These are phyloP conservation scores for Todiramphus chloris DNA, from an alignment of 2,113 vertebrate species.

Conservation along the genomic window DNA sequence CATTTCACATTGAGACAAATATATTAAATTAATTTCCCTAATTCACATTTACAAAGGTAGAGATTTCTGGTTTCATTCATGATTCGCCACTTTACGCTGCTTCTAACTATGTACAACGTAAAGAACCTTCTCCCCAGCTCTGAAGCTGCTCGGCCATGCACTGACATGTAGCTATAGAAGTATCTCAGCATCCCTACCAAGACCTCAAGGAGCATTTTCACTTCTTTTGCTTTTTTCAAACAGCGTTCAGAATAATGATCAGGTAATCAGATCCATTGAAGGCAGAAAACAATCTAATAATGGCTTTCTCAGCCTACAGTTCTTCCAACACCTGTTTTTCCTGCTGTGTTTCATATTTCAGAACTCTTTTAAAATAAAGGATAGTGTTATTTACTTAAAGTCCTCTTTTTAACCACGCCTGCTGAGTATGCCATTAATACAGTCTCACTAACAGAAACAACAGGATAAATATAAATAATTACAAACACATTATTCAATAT, in stretches of 20 bases:
- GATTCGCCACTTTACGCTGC: not conserved
- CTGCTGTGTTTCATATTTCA: slow-evolving; percentile 14
- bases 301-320: not conserved
- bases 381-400: not conserved
- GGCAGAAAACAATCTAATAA: slow-evolving; percentile 16
- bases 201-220: not conserved
- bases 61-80: not conserved
- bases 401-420: not conserved
- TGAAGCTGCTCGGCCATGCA: not conserved
- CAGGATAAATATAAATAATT: not conserved
- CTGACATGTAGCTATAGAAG: not conserved
- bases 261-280: not conserved
- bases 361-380: not conserved
- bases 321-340: slow-evolving; percentile 19
- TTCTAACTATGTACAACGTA: not conserved
- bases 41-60: not conserved
- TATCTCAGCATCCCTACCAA: not conserved
- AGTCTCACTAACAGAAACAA: not conserved
- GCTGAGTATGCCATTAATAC: not conserved
- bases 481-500: not conserved
- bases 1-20: not conserved
- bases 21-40: not conserved
- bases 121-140: not conserved
- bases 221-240: not conserved
- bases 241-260: not conserved